Conservation (phyloP, 2,113 vertebrate genomes). For the Anguilla rostrata region DNA sequence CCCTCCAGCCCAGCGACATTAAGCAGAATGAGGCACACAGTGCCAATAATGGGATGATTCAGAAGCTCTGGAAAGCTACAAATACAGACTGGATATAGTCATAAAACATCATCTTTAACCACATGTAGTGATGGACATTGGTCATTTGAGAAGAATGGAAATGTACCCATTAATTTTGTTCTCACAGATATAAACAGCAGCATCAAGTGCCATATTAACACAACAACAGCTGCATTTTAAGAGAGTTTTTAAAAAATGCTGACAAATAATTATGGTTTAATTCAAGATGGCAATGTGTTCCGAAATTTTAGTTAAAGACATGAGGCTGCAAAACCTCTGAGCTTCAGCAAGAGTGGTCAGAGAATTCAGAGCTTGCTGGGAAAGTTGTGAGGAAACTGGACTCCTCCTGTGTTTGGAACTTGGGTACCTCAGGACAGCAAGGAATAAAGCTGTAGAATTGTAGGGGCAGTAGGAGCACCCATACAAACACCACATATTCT, state of each 20-base stretch:
- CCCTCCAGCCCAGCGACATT: slow-evolving; percentile 29
- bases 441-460: not conserved
- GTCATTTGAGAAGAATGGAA: slow-evolving; percentile 15
- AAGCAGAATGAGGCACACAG: slow-evolving; percentile 25
- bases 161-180: not conserved
- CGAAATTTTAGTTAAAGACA: not conserved
- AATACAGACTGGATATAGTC: slow-evolving; percentile 8
- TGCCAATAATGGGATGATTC: slow-evolving; percentile 36
- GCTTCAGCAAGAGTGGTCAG: not conserved
- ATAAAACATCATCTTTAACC: not conserved
- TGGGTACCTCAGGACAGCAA: not conserved
- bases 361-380: not conserved
- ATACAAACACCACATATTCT: not conserved
- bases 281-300: not conserved
- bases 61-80: not conserved
- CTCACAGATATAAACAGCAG: not conserved
- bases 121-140: not conserved
- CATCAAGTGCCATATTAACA: not conserved
- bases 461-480: not conserved
- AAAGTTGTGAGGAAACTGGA: not conserved
- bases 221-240: not conserved
- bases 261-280: not conserved
- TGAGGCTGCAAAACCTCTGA: not conserved
- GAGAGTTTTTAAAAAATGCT: not conserved
- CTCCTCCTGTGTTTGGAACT: not conserved